A percentile compares a stretch with the other conserved stretches of the same genome.
Evolutionary conservation across 2,113 vertebrate genomes (phyloP).

Genomic region (Telmatochromis sp.): DNA sequence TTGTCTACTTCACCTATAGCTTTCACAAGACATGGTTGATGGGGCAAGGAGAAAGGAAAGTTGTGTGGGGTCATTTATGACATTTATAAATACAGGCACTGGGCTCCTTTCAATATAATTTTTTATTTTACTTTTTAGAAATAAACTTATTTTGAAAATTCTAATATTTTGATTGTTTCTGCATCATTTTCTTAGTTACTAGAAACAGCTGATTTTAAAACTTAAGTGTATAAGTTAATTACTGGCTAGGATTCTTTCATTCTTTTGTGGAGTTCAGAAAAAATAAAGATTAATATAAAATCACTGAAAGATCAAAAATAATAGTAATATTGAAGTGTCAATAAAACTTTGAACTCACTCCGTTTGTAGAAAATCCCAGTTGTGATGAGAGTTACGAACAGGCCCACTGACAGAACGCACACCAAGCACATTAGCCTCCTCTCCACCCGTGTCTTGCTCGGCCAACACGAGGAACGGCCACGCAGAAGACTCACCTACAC

Average conservation of each 20-base stretch:
- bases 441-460: conserved; percentile 66
- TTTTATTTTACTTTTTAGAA: background rate
- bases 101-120: background rate
- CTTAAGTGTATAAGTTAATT: background rate
- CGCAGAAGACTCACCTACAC: conserved; percentile 79
- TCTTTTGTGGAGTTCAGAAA: background rate
- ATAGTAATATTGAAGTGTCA: background rate
- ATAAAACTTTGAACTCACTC: conserved; percentile 70
- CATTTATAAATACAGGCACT: background rate
- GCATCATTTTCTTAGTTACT: background rate
- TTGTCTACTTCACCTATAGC: background rate
- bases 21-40: background rate
- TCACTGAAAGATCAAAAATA: background rate
- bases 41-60: background rate
- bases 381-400: conserved; percentile 72
- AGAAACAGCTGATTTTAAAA: background rate
- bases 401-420: conserved; percentile 52
- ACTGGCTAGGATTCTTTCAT: background rate
- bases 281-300: background rate
- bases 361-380: conserved; percentile 78
- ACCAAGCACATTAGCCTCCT: conserved; percentile 74
- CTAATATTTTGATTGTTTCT: background rate
- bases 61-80: background rate
- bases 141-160: background rate
- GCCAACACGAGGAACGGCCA: conserved; percentile 73